These are phyloP conservation scores for Campoplex nolae DNA, from an alignment of 2,888 invertebrate genomes.

Conservation along the genomic window DNA sequence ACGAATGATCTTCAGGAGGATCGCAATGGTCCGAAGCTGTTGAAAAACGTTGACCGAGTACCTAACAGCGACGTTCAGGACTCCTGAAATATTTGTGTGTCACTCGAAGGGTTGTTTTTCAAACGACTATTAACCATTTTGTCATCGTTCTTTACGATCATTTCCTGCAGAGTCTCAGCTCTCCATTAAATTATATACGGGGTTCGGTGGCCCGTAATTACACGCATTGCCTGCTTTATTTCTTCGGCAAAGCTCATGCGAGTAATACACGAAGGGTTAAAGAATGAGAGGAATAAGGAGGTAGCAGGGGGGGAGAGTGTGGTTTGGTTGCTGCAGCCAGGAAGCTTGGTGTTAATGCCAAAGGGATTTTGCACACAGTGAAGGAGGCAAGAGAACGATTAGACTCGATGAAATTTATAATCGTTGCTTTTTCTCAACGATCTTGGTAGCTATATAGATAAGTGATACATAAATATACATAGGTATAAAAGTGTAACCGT, in stretches of 20 bases:
- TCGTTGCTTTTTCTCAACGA: slow-evolving; percentile 56
- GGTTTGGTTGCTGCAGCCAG: slow-evolving; percentile 36
- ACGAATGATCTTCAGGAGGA: background rate
- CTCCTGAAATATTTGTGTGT: background rate
- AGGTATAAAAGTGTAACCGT: background rate
- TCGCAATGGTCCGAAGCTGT: background rate
- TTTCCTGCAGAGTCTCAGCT: slow-evolving; percentile 14
- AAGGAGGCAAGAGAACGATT: slow-evolving; percentile 61
- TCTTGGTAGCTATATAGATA: background rate
- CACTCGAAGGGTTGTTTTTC: background rate
- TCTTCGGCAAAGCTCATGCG: slow-evolving; percentile 45
- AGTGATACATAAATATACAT: background rate
- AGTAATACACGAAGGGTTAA: slow-evolving; percentile 40
- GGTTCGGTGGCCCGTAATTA: slow-evolving; percentile 42
- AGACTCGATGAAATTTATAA: slow-evolving; percentile 65
- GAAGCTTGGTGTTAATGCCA: slow-evolving; percentile 49
- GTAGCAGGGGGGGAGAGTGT: background rate
- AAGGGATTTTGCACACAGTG: slow-evolving; percentile 48
- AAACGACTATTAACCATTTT: slow-evolving; percentile 71
- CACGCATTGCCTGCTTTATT: slow-evolving; percentile 50
- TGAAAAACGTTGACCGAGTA: background rate
- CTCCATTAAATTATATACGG: slow-evolving; percentile 24
- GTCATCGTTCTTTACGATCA: slow-evolving; percentile 47
- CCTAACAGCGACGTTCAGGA: background rate
- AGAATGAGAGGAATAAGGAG: slow-evolving; percentile 15